These are phyloP conservation scores for Arothron firmamentum DNA, from an alignment of 2,113 vertebrate species.

Conservation along the genomic window DNA sequence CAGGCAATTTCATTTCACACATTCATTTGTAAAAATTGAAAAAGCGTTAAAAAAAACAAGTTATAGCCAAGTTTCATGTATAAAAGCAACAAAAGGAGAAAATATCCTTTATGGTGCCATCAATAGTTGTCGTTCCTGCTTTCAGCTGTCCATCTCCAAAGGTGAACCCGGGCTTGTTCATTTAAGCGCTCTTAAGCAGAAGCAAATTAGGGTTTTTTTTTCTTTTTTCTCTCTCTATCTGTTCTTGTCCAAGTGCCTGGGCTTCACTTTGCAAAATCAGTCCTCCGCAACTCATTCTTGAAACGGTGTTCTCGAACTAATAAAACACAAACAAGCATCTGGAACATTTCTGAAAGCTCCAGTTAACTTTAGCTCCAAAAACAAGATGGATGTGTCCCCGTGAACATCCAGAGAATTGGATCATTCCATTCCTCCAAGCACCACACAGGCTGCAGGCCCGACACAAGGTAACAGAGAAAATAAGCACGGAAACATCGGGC, in stretches of 20 bases:
- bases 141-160: too few species aligned
- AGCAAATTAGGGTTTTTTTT: too few species aligned
- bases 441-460: constrained; percentile 35
- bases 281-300: too few species aligned
- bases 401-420: constrained; percentile 57
- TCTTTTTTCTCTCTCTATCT: too few species aligned
- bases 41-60: too few species aligned
- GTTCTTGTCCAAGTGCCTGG: too few species aligned
- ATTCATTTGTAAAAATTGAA: neutral
- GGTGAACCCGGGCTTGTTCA: too few species aligned
- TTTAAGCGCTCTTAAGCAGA: too few species aligned
- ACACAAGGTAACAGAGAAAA: constrained; percentile 20
- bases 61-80: neutral
- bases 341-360: constrained; percentile 57
- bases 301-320: constrained; percentile 11
- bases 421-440: constrained; percentile 39
- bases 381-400: constrained; percentile 65
- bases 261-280: too few species aligned
- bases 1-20: neutral
- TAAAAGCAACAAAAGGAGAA: neutral
- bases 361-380: constrained; percentile 47
- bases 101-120: constrained; percentile 6
- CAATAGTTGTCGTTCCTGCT: neutral
- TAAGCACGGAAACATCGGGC: constrained; percentile 7
- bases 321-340: constrained; percentile 58